Base-by-base conservation (phyloP, 2,797 vertebrate genomes). In the Onychomys leucogaster region DNA sequence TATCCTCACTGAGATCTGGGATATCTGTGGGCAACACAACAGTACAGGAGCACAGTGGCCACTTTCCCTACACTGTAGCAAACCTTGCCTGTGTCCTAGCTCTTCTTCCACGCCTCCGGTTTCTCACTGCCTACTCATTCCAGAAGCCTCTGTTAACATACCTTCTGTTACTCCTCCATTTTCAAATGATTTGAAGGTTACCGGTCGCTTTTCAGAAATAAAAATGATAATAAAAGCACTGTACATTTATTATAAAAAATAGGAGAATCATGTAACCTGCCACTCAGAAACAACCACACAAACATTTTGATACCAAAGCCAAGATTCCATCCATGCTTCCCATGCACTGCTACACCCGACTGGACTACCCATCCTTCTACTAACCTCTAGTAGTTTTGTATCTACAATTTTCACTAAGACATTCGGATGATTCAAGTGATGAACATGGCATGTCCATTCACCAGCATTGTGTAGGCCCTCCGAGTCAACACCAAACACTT, bases 1-100 rank as follows among this genome's bases (percentile, higher is more conserved):
- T 83, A 99, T 99, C 87, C 99, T 99, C 9, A 98, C 94, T 0
- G 99, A 99, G 97, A 99, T 98, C 95, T 98, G 98, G 0, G 99
- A 99, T 98, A 99, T 99, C 99, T 99, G 91, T 76, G 86, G 77
- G 93, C 59, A 94, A 32, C 88, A 23, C 67, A 96, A 94, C 73
- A 11, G 13, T 13, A 88, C 97, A 49, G 87, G 82, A 83, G 80
- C 57, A 86, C 23, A 89, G 1, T 46, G 63, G 84, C 52, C 34
- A n/a, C 37, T 90, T 95, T 91, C 92, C 81, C 43, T 92, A 94
- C 76, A 89, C 76, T 76, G 67, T 94, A 91, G 88, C 29, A 91
- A 92, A 49, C 52, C 77, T 84, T 91, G 82, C 92, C 78, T 94
- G 85, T 92, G 87, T 96, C 95, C 94, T 95, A 91, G 73, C 97